phyloP scores from a whole-genome alignment of 2,113 vertebrate genomes.

The Psittacula cyanocephala region DNA sequence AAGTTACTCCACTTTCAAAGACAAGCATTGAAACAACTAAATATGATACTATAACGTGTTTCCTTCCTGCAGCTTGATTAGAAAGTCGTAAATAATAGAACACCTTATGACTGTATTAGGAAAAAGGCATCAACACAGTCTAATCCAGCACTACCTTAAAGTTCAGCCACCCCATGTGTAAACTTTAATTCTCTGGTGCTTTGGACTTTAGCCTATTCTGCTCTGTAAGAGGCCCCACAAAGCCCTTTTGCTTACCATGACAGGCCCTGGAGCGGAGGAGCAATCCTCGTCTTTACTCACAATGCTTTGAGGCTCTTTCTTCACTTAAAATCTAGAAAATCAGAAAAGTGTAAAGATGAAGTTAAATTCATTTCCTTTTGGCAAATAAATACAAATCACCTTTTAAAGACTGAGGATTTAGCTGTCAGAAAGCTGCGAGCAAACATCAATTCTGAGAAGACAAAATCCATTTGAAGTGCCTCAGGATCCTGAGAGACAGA shows the following conservation, averaged over 20 bases:
- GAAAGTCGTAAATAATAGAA: not conserved
- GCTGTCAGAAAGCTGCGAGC: not conserved
- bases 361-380: not conserved
- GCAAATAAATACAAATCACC: not conserved
- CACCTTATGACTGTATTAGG: not conserved
- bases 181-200: not conserved
- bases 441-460: not conserved
- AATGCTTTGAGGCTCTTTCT: slow-evolving; percentile 34
- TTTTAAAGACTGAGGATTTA: not conserved
- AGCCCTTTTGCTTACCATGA: slow-evolving; percentile 74
- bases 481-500: not conserved
- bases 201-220: not conserved
- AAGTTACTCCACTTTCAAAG: not conserved
- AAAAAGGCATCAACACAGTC: not conserved
- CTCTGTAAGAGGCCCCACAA: not conserved
- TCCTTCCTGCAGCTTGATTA: not conserved
- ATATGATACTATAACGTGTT: not conserved
- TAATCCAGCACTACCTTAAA: not conserved
- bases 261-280: slow-evolving; percentile 71
- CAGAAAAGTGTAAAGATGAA: not conserved
- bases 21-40: not conserved
- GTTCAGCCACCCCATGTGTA: not conserved
- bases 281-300: slow-evolving; percentile 53
- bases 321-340: slow-evolving; percentile 56
- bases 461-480: not conserved